Base-by-base conservation (phyloP, 2,797 vertebrate species). In the Siniperca obscura region DNA sequence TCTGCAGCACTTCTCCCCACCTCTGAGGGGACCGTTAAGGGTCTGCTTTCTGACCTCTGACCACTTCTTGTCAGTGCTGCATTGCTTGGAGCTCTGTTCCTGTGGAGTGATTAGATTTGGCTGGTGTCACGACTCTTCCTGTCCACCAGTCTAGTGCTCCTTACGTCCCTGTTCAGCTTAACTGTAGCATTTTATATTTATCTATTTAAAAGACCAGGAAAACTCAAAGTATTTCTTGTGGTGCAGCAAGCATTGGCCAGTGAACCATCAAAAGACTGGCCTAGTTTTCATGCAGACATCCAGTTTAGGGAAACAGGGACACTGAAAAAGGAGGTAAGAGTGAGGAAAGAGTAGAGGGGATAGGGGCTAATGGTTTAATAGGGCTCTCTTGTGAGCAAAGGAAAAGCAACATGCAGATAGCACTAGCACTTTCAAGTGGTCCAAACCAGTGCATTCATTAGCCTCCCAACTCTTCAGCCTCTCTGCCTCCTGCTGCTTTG, bases 301-400 rank as follows among this genome's bases (percentile, higher is more conserved):
- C 36, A 66, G 76, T 89, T 90, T 87, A 57, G 86, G 77, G 78
- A 57, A 82, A 38, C 53, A 64, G 61, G 66, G 85, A 83, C 80
- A 60, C 59, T 69, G 27, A 46, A 89, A 78, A 78, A 21, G 17
- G 59, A 72, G 80, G 60, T 52, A 85, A 75, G 71, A 87, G 67
- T 46, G 79, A 79, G 55, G 76, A 60, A 71, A 66, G 69, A 81
- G 81, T 50, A 27, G 65, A 81, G 80, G 74, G 78, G 74, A 76
- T 68, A 68, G 76, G 74, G 89, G 84, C 77, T 93, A 90, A 92
- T 93, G 92, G 89, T 93, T 93, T 93, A 90, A 92, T 91, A 81
- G 86, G 69, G 17, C 86, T 93, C 89, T 92, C 87, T 82, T 80
- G 87, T 88, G 85, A 87, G 87, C 56, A 79, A 81, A 86, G 73